Evolutionary conservation across 2,797 vertebrate genomes (phyloP).

Genomic region (Poeciliopsis turneri): DNA sequence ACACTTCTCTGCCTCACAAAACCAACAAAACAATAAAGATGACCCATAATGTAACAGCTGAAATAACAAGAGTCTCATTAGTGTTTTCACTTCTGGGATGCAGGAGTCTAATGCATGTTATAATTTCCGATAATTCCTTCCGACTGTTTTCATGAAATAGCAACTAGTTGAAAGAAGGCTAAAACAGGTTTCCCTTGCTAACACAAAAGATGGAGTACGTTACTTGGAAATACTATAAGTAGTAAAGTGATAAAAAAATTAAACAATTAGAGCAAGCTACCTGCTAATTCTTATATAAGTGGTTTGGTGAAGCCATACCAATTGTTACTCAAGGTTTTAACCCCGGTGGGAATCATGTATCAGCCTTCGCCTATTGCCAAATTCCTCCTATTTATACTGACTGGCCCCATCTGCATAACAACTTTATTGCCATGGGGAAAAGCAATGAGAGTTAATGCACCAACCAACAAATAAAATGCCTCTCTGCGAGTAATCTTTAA

Average conservation of each 20-base stretch:
- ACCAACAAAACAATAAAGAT: background rate
- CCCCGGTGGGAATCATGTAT: background rate
- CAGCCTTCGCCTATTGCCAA: conserved; percentile 23
- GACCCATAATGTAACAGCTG: background rate
- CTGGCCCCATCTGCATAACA: conserved; percentile 41
- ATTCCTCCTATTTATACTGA: conserved; percentile 68
- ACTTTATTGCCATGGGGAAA: conserved; percentile 42
- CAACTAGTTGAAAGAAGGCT: background rate
- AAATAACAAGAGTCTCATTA: background rate
- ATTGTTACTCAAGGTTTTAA: background rate
- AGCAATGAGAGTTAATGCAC: conserved; percentile 50
- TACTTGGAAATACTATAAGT: background rate
- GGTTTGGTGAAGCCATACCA: background rate
- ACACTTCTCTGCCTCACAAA: background rate
- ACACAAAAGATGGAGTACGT: background rate
- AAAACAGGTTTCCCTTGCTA: background rate
- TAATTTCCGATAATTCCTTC: background rate
- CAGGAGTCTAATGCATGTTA: background rate
- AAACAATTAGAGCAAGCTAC: background rate
- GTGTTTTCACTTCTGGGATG: background rate
- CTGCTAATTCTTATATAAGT: background rate
- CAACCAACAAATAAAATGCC: conserved; percentile 66
- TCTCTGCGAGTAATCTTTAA: conserved; percentile 54
- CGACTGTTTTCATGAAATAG: background rate
- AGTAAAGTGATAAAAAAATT: background rate